Evolutionary conservation across 2,797 vertebrate species (phyloP).

Genomic region (Ceryle rudis): DNA sequence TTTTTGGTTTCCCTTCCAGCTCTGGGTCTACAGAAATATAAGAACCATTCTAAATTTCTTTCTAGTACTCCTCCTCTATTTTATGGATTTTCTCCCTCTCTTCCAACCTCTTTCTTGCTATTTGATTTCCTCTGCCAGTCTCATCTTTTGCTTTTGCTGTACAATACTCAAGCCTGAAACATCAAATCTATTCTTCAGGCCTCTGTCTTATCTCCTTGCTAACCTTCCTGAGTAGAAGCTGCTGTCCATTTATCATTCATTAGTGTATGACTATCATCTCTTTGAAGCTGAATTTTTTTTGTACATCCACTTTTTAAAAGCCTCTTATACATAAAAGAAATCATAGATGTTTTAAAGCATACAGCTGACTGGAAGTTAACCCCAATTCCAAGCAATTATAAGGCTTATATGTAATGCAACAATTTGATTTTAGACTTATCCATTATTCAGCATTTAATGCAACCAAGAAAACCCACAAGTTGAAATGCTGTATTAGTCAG

Average conservation of each 20-base stretch:
- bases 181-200: not conserved
- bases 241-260: slow-evolving; percentile 15
- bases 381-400: not conserved
- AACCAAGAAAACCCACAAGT: not conserved
- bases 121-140: not conserved
- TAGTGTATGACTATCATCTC: not conserved
- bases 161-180: not conserved
- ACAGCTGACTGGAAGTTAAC: slow-evolving; percentile 39
- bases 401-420: slow-evolving; percentile 2
- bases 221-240: not conserved
- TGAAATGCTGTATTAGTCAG: not conserved
- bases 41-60: not conserved
- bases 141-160: not conserved
- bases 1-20: not conserved
- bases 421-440: slow-evolving; percentile 18
- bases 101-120: not conserved
- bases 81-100: not conserved
- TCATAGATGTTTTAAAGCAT: slow-evolving; percentile 12
- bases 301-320: slow-evolving; percentile 17
- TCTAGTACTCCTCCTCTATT: not conserved
- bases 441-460: slow-evolving; percentile 24
- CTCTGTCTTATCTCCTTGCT: not conserved
- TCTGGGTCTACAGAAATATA: not conserved
- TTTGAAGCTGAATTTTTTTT: not conserved
- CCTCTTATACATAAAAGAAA: not conserved